phyloP scores from a whole-genome alignment of 2,797 vertebrate species.

The Tamandua tetradactyla region DNA sequence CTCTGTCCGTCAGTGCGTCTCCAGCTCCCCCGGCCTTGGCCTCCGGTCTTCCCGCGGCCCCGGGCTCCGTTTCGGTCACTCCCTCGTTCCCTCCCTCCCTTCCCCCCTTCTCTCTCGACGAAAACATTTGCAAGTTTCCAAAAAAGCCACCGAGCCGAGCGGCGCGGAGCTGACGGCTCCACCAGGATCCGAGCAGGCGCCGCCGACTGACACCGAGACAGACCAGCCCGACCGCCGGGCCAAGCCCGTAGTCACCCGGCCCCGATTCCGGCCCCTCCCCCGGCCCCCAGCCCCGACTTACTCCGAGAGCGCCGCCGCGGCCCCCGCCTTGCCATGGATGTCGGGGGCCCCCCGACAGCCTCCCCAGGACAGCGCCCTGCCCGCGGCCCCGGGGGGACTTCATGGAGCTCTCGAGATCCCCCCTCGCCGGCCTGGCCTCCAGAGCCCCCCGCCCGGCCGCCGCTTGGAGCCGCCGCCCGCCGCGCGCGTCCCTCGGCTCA shows the following conservation, averaged over 20 bases:
- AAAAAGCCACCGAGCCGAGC: slow-evolving; percentile 78
- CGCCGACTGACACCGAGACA: slow-evolving; percentile 33
- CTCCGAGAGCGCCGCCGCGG: slow-evolving; percentile 75
- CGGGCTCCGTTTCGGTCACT: slow-evolving; percentile 82
- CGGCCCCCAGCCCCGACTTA: slow-evolving; percentile 63
- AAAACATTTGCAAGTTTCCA: slow-evolving; percentile 91
- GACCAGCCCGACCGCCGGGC: neutral
- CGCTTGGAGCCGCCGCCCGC: slow-evolving; percentile 70
- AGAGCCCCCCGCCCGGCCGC: slow-evolving; percentile 61
- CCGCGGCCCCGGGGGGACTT: slow-evolving; percentile 69
- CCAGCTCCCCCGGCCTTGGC: slow-evolving; percentile 55
- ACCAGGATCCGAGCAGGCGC: slow-evolving; percentile 50
- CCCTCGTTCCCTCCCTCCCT: slow-evolving; percentile 73
- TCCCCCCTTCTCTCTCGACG: slow-evolving; percentile 84
- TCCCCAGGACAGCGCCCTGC: slow-evolving; percentile 71
- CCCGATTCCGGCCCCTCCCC: neutral
- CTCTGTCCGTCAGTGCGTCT: slow-evolving; percentile 52
- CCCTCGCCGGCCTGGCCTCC: slow-evolving; percentile 38
- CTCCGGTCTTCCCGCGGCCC: slow-evolving; percentile 76
- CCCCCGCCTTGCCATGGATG: slow-evolving; percentile 77
- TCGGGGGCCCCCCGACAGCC: slow-evolving; percentile 77
- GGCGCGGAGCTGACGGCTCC: slow-evolving; percentile 62
- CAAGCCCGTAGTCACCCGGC: neutral
- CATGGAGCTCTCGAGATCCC: slow-evolving; percentile 71
- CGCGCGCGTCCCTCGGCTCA: slow-evolving; percentile 58